These are phyloP conservation scores for Aldabrachelys gigantea DNA, from an alignment of 2,113 vertebrate species.

Conservation along the genomic window DNA sequence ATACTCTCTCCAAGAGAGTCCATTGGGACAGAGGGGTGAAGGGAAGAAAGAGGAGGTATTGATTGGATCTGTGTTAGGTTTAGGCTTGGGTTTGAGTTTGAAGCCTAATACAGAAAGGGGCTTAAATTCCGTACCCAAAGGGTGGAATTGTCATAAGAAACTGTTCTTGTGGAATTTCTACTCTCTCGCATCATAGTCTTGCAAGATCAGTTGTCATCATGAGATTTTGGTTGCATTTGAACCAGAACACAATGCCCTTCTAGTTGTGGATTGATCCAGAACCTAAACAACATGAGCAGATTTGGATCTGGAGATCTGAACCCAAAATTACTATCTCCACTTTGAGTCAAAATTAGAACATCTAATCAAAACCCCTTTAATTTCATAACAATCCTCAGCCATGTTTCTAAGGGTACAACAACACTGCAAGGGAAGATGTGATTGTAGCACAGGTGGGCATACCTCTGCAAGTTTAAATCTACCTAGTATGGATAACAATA, in stretches of 20 bases:
- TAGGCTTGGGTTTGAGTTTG: background rate
- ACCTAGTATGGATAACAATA: background rate
- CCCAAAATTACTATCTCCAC: background rate
- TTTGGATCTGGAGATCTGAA: background rate
- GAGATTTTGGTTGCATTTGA: background rate
- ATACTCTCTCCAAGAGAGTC: background rate
- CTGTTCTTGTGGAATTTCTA: background rate
- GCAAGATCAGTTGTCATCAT: background rate
- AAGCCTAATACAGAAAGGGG: background rate
- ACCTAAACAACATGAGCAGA: background rate
- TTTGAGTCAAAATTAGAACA: background rate
- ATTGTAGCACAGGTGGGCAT: background rate
- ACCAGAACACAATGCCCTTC: background rate
- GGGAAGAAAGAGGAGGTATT: background rate
- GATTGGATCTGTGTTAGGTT: background rate
- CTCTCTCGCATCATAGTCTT: background rate
- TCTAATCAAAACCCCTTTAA: background rate
- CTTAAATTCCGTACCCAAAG: rapidly evolving
- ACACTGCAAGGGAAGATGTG: background rate
- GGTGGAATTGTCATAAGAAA: background rate
- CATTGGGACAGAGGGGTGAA: background rate
- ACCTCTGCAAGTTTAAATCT: background rate
- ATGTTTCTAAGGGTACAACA: background rate
- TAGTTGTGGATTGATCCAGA: background rate
- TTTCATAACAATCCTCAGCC: background rate